These are phyloP conservation scores for Lepus timidus DNA, from an alignment of 2,113 vertebrate species.

Conservation along the genomic window DNA sequence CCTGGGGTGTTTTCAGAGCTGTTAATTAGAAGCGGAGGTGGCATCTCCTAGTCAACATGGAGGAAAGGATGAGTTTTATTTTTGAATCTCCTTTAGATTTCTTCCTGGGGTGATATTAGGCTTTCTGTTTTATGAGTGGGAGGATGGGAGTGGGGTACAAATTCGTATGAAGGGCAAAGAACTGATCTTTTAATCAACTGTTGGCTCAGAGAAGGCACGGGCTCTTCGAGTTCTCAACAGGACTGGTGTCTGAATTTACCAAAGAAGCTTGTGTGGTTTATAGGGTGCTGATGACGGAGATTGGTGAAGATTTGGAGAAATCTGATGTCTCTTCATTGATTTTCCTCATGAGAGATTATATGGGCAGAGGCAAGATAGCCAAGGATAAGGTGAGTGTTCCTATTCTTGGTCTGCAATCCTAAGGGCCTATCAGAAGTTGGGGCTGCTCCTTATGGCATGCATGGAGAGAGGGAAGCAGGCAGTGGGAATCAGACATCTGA, in stretches of 20 bases:
- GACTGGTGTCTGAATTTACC: conserved; percentile 58
- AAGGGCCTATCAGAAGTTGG: conserved; percentile 14
- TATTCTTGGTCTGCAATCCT: neutral
- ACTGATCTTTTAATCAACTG: conserved; percentile 14
- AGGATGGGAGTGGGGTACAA: neutral
- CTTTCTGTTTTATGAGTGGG: neutral
- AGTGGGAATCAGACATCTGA: neutral
- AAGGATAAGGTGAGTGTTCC: conserved; percentile 89
- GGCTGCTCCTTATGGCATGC: neutral
- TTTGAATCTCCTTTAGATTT: neutral
- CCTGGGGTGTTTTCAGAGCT: conserved; percentile 38
- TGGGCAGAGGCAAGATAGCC: conserved; percentile 86
- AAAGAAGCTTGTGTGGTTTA: conserved; percentile 76
- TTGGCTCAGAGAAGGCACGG: neutral
- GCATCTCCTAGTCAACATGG: neutral
- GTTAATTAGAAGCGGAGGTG: conserved; percentile 28
- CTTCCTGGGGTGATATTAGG: neutral
- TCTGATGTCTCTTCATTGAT: conserved; percentile 90
- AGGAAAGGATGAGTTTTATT: neutral
- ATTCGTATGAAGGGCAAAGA: neutral
- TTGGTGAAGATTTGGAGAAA: conserved; percentile 91
- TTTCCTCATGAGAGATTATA: conserved; percentile 89
- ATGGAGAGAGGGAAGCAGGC: neutral
- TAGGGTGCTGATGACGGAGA: conserved; percentile 93
- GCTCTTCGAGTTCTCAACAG: neutral